Percentiles rank a stretch among this genome's conserved stretches.
These are phyloP conservation scores for Drosophila subpulchrella DNA, from an alignment of 1,140 invertebrate genomes.

Conservation along the genomic window DNA sequence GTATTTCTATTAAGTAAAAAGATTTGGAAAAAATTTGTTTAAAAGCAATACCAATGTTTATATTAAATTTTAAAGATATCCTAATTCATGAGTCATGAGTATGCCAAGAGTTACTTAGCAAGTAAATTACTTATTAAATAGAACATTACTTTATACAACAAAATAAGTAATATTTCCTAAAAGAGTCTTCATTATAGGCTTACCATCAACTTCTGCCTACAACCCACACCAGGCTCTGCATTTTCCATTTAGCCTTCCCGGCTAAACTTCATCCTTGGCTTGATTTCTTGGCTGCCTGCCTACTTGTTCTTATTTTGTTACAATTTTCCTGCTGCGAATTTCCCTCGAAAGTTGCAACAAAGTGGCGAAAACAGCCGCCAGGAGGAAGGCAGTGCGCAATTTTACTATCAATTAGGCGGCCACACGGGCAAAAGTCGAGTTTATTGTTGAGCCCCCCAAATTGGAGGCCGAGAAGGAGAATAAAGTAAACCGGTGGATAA, in stretches of 20 bases:
- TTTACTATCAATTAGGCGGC: slow-evolving; percentile 21
- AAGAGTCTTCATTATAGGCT: not conserved
- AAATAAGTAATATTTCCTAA: not conserved
- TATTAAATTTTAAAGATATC: too few relatives aligned
- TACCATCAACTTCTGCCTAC: not conserved
- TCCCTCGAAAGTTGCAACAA: slow-evolving; percentile 16
- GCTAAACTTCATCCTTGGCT: slow-evolving; percentile 45
- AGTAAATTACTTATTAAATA: too few relatives aligned
- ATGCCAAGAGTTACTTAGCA: too few relatives aligned
- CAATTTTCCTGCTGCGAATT: slow-evolving; percentile 9
- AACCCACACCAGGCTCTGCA: not conserved
- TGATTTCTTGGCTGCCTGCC: slow-evolving; percentile 29
- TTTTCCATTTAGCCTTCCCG: not conserved
- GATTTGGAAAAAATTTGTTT: too few relatives aligned
- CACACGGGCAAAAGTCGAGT: slow-evolving; percentile 1
- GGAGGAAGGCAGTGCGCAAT: not conserved
- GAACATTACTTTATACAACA: too few relatives aligned
- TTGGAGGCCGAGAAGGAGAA: not conserved
- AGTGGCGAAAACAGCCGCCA: slow-evolving; percentile 14
- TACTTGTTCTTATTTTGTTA: slow-evolving; percentile 17
- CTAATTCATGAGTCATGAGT: too few relatives aligned
- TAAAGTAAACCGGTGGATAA: slow-evolving; percentile 22
- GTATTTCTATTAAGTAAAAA: too few relatives aligned
- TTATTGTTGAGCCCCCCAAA: slow-evolving; percentile 23
- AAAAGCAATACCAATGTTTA: too few relatives aligned